Evolutionary conservation across 1,140 invertebrate species (phyloP), one percentile per base, ranked within the genome.

Genomic region (Neelides sp.): DNA sequence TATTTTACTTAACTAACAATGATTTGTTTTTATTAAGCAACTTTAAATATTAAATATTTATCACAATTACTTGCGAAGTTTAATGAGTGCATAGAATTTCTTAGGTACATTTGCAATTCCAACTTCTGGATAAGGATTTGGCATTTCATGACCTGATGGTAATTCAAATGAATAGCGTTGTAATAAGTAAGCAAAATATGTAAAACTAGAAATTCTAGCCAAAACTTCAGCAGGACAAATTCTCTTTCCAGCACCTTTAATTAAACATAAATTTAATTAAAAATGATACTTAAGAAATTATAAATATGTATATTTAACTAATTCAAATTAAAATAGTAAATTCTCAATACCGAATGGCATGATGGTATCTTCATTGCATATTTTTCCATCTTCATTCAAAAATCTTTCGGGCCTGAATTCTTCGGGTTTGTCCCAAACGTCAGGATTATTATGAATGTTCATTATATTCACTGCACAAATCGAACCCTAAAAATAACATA

Each of bases 401-500:
- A 60, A 59, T 27, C 58, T 43, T 20, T 60, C 55, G 1, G 55
- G 58, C n/a, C 41, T 28, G 28, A 59, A 57, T 56, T 57, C 47
- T 4, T 59, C 36, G 3, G 58, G 55, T 2, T 48, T 46, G 10
- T 60, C 35, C 58, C 58, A 60, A 10, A 39, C 24, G 17, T 35
- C 26, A 7, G 45, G 27, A 54, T 71, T 66, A 46, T 69, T 65
- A 56, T 71, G 68, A 3, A 67, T 55, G 0, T 64, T 58, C 61
- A 64, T 69, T 3, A 72, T 52, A 48, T 72, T 72, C 4, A 65
- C 62, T 42, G 67, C 62, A 7, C 70, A 64, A 56, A 64, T 47
- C 1, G 63, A 64, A 2, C 50, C 61, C 45, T 61, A 28, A 15
- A n/a, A 32, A 32, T 8, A 8, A 8, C 8, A 39, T n/a, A n/a